A percentile compares a stretch with the other conserved stretches of the same genome.
Conservation (phyloP, 2,797 vertebrate species). For the Todus mexicanus region DNA sequence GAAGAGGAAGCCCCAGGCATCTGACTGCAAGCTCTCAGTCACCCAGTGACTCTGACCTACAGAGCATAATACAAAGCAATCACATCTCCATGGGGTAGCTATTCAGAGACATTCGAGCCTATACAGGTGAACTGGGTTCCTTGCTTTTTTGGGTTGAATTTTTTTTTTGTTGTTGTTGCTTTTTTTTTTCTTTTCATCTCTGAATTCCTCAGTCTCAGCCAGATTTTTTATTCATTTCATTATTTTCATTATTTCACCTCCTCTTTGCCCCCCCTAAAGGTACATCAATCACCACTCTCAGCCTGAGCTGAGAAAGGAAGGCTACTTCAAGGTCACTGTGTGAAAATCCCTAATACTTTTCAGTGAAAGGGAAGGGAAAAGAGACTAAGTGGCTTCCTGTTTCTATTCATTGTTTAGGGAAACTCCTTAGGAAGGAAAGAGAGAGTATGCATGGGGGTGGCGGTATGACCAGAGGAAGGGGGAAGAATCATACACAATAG, state of each 20-base stretch:
- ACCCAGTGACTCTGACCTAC: slow-evolving; percentile 40
- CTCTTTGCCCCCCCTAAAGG: not conserved
- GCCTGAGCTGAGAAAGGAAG: slow-evolving; percentile 12
- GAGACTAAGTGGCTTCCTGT: slow-evolving; percentile 3
- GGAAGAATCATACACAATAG: not conserved
- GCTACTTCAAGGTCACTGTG: slow-evolving; percentile 5
- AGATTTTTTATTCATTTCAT: not conserved
- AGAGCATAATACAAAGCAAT: slow-evolving; percentile 50
- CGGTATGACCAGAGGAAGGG: not conserved
- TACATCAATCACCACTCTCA: not conserved
- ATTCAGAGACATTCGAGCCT: not conserved
- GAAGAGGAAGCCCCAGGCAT: slow-evolving; percentile 48
- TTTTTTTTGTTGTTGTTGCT: no score
- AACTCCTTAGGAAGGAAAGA: slow-evolving; percentile 42
- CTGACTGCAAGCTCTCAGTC: slow-evolving; percentile 57
- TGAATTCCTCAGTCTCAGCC: not conserved
- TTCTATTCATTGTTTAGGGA: slow-evolving; percentile 15
- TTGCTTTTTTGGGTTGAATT: not conserved
- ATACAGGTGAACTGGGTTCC: not conserved
- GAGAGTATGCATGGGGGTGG: not conserved
- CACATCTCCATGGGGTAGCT: slow-evolving; percentile 36
- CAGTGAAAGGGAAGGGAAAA: slow-evolving; percentile 33
- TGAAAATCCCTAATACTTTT: not conserved
- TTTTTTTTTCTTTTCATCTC: not conserved
- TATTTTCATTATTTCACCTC: not conserved